Evolutionary conservation across 2,888 invertebrate species (phyloP).

Genomic region (Operophtera brumata): DNA sequence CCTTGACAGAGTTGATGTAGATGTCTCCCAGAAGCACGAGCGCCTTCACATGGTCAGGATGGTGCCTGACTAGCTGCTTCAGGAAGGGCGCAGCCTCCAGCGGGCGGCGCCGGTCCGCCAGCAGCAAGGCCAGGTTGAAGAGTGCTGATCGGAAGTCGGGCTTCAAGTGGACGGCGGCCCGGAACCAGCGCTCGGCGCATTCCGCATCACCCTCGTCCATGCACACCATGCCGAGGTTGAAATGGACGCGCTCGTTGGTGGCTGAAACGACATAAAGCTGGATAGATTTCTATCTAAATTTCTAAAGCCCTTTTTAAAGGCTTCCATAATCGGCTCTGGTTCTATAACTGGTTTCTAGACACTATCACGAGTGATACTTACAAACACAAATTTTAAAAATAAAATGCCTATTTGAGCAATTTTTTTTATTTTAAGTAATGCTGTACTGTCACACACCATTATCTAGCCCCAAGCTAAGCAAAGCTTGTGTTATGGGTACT

Average conservation of each 20-base stretch:
- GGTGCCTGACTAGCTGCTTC: constrained; percentile 93
- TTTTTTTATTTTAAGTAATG: no score
- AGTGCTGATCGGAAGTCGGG: constrained; percentile 95
- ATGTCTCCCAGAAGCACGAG: constrained; percentile 96
- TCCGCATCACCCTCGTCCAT: constrained; percentile 96
- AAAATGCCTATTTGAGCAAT: no score
- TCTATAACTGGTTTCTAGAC: no score
- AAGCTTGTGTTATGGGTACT: no score
- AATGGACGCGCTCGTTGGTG: constrained; percentile 94
- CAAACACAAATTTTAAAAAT: no score
- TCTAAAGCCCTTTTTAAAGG: no score
- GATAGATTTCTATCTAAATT: no score
- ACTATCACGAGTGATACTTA: no score
- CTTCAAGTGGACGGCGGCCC: constrained; percentile 92
- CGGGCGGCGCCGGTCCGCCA: constrained; percentile 93
- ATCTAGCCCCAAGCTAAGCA: no score
- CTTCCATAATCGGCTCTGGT: no score
- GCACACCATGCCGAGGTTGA: constrained; percentile 97
- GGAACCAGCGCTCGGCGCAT: constrained; percentile 95
- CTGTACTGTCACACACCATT: no score
- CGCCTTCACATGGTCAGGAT: constrained; percentile 97
- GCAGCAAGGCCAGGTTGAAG: constrained; percentile 94
- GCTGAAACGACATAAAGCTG: constrained; percentile 55
- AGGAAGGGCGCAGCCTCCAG: constrained; percentile 95
- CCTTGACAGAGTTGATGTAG: constrained; percentile 96